phyloP scores from a whole-genome alignment of 2,113 vertebrate genomes.

The Cariama cristata region DNA sequence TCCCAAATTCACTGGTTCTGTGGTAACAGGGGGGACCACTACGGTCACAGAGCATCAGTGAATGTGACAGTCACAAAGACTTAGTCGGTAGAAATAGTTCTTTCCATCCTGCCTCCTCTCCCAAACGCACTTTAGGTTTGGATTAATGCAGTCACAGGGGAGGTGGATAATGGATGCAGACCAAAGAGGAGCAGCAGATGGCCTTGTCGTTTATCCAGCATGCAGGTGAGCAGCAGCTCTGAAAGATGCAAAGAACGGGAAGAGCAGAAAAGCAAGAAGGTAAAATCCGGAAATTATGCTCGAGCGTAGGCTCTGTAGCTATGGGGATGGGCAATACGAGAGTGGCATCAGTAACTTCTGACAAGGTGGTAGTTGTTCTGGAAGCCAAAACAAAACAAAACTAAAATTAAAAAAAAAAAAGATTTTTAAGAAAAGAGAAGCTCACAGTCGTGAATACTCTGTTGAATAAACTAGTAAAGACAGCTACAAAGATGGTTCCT shows the following conservation, averaged over 20 bases:
- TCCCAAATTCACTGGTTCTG: neutral
- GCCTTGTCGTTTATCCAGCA: neutral
- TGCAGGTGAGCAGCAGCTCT: neutral
- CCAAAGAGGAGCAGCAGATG: neutral
- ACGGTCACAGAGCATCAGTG: no score
- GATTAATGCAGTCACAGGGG: neutral
- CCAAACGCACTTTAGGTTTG: neutral
- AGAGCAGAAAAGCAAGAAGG: neutral
- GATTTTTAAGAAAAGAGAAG: neutral
- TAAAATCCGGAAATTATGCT: neutral
- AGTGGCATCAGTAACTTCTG: neutral
- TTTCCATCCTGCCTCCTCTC: neutral
- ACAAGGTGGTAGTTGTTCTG: neutral
- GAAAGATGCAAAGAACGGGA: neutral
- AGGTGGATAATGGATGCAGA: neutral
- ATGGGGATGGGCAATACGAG: rapidly evolving
- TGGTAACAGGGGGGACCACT: neutral
- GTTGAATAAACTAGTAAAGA: neutral
- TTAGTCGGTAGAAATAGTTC: neutral
- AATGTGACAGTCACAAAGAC: neutral
- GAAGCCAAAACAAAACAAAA: neutral
- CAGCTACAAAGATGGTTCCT: neutral
- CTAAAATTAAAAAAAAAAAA: neutral
- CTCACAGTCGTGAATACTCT: neutral
- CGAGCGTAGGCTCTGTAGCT: neutral